A percentile compares a stretch with the other conserved stretches of the same genome.
These are phyloP conservation scores for Calameuta pallipes DNA, from an alignment of 2,888 invertebrate genomes.

Conservation along the genomic window DNA sequence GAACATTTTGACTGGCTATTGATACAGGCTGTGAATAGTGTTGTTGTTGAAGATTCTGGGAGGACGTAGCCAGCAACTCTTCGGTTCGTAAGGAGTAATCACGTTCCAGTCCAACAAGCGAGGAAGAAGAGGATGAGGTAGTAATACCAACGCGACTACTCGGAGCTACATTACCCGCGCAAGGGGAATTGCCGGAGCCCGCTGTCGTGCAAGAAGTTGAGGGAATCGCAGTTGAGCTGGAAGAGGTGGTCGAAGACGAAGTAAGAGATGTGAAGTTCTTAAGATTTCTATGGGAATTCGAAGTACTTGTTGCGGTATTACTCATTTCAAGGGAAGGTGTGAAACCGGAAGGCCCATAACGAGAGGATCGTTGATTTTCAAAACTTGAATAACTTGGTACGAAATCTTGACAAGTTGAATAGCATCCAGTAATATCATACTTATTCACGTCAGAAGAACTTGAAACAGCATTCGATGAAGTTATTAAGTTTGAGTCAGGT, in stretches of 20 bases:
- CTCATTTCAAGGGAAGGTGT: neutral
- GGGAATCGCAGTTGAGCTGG: neutral
- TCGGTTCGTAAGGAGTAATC: neutral
- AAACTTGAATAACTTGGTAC: constrained; percentile 45
- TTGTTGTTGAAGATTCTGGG: constrained; percentile 3
- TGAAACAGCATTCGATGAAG: neutral
- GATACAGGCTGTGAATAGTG: neutral
- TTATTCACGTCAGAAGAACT: constrained; percentile 13
- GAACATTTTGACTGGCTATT: neutral
- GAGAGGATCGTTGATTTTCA: constrained; percentile 12
- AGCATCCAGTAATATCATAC: constrained; percentile 39
- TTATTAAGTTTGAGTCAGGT: neutral
- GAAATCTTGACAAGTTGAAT: constrained; percentile 45
- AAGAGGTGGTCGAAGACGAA: neutral
- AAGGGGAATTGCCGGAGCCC: neutral
- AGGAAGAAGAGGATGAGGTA: neutral
- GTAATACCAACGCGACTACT: neutral
- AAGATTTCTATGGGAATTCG: constrained; percentile 12
- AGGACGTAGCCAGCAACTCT: neutral
- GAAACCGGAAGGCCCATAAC: neutral
- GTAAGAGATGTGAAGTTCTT: constrained; percentile 10
- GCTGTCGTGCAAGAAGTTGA: neutral
- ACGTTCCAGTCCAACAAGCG: neutral
- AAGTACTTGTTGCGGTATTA: constrained; percentile 6
- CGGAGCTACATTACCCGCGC: neutral